Conservation (phyloP, 2,113 vertebrate genomes). For the Opisthocomus hoazin region DNA sequence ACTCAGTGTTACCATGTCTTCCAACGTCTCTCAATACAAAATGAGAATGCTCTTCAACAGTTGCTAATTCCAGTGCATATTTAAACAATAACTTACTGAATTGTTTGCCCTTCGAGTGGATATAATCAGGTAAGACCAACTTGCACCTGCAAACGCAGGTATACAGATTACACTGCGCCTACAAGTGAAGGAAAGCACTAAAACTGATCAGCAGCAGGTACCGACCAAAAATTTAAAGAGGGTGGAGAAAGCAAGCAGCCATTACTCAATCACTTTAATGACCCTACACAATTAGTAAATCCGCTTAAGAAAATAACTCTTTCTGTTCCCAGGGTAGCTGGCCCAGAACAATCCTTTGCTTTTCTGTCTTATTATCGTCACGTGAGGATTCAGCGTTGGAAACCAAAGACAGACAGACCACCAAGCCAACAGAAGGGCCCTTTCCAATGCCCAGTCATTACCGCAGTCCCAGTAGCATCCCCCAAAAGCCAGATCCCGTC, state of each 20-base stretch:
- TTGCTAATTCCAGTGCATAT: background rate
- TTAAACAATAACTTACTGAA: background rate
- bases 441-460: fast-evolving
- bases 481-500: background rate
- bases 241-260: background rate
- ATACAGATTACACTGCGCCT: background rate
- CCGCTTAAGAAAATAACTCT: background rate
- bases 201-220: background rate
- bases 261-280: background rate
- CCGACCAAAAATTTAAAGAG: fast-evolving
- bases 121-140: background rate
- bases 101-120: background rate
- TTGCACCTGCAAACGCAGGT: background rate
- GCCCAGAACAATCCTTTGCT: background rate
- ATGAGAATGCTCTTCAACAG: background rate
- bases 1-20: fast-evolving
- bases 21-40: background rate
- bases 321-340: background rate
- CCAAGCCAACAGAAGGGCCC: background rate
- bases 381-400: background rate
- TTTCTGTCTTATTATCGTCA: background rate
- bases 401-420: background rate
- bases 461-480: background rate
- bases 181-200: background rate
- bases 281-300: background rate